Base-by-base conservation (phyloP, 1,140 invertebrate species). In the Acromyrmex echinatior region DNA sequence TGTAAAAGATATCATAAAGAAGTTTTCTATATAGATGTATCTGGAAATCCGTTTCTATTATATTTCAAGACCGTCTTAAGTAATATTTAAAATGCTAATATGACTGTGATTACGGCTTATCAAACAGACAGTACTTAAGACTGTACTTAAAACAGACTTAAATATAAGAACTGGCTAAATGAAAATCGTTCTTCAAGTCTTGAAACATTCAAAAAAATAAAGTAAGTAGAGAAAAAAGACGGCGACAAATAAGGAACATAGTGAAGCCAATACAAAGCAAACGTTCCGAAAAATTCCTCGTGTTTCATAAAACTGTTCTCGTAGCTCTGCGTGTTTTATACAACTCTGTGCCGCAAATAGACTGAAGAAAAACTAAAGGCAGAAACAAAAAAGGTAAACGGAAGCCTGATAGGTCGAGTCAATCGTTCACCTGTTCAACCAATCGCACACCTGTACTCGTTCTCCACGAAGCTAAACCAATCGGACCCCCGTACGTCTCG, bases 371-470 rank as follows among this genome's bases (percentile, higher is more conserved):
- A 86, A 70, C 60, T 60, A 49, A 80, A 58, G 76, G 51, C 31
- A 63, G 58, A 51, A 66, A 70, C 25, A 35, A 74, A 18, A 63
- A 76, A 51, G 25, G 51, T 66, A 87, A 62, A 86, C 66, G 60
- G 45, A 79, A 86, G 73, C 45, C 12, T 56, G 65, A 90, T 78
- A 63, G 73, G 63, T 87, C 66, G 88, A 84, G 58, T 60, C 85
- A 87, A 89, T 90, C 89, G 85, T 73, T 90, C 89, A 90, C 89
- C 88, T 90, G 85, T 74, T 87, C 88, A 70, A 74, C 71, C 85
- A 84, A 87, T 90, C 88, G 88, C 86, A 79, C 78, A 89, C 88
- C 88, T 90, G 88, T 84, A 90, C 79, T 74, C 63, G 60, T 31
- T 14, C 21, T 68, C 53, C 45, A 51, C 74, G 53, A 66, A 76